Conservation (phyloP, 2,113 vertebrate species). For the Atractosteus spatula region DNA sequence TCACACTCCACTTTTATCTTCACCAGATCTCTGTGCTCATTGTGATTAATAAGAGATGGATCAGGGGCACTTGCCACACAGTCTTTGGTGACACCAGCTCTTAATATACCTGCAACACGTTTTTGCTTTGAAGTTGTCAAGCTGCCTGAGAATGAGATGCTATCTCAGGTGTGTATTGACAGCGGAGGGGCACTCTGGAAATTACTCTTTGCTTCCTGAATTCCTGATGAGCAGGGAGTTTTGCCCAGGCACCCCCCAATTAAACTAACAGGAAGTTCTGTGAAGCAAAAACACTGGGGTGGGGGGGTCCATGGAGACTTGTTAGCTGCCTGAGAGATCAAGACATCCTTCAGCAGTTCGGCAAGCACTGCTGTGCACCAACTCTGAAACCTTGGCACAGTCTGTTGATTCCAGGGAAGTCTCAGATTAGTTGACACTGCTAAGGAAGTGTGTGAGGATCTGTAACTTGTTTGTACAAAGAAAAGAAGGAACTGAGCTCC, state of each 20-base stretch:
- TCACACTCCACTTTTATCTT: slow-evolving; percentile 28
- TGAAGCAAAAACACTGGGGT: neutral
- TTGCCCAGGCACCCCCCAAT: slow-evolving; percentile 6
- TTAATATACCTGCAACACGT: neutral
- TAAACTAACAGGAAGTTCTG: neutral
- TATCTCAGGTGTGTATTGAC: slow-evolving; percentile 5
- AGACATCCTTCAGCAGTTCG: neutral
- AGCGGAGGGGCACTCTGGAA: slow-evolving; percentile 16
- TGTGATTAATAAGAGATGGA: slow-evolving; percentile 29
- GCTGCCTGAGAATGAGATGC: slow-evolving; percentile 22
- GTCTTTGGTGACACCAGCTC: neutral
- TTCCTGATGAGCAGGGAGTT: neutral
- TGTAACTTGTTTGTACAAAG: too few relatives aligned
- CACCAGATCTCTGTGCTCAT: slow-evolving; percentile 24
- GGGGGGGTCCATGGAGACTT: neutral
- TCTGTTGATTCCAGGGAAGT: neutral
- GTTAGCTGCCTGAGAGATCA: neutral
- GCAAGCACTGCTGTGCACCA: neutral
- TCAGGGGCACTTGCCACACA: slow-evolving; percentile 6
- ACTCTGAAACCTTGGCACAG: neutral
- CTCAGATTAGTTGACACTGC: too few relatives aligned
- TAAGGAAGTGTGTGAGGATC: too few relatives aligned
- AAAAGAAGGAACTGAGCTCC: too few relatives aligned
- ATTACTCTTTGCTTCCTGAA: slow-evolving; percentile 15
- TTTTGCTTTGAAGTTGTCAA: slow-evolving; percentile 24